These are phyloP conservation scores for Acrobasis suavella DNA, from an alignment of 2,888 invertebrate genomes.

Conservation along the genomic window DNA sequence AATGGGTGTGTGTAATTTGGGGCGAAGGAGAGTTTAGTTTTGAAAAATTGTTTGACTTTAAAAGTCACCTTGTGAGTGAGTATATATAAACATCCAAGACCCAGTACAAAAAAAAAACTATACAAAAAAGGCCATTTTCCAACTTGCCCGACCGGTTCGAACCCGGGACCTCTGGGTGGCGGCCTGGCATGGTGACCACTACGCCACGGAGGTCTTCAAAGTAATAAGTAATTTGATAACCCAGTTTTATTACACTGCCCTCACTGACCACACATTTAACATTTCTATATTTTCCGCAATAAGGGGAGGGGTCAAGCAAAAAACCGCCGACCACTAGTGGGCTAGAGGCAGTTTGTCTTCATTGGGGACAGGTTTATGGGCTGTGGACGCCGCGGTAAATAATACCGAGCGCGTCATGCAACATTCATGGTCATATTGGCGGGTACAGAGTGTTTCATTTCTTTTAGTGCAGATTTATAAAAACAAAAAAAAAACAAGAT, in stretches of 20 bases:
- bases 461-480: neutral
- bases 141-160: too few relatives aligned
- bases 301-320: constrained; percentile 68
- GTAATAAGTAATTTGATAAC: too few relatives aligned
- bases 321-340: constrained; percentile 56
- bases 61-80: too few relatives aligned
- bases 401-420: constrained; percentile 74
- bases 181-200: too few relatives aligned
- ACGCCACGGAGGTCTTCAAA: too few relatives aligned
- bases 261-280: neutral
- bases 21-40: too few relatives aligned
- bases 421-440: constrained; percentile 68
- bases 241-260: neutral
- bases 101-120: too few relatives aligned
- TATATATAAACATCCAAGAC: too few relatives aligned
- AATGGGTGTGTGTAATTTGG: too few relatives aligned
- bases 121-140: too few relatives aligned
- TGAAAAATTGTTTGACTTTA: too few relatives aligned
- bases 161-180: too few relatives aligned
- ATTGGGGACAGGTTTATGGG: constrained; percentile 75
- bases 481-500: neutral
- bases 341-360: constrained; percentile 72
- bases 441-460: constrained; percentile 44
- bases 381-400: constrained; percentile 62
- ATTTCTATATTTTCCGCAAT: constrained; percentile 9